Conservation (phyloP, 2,113 vertebrate species). For the Hemichromis elongatus region DNA sequence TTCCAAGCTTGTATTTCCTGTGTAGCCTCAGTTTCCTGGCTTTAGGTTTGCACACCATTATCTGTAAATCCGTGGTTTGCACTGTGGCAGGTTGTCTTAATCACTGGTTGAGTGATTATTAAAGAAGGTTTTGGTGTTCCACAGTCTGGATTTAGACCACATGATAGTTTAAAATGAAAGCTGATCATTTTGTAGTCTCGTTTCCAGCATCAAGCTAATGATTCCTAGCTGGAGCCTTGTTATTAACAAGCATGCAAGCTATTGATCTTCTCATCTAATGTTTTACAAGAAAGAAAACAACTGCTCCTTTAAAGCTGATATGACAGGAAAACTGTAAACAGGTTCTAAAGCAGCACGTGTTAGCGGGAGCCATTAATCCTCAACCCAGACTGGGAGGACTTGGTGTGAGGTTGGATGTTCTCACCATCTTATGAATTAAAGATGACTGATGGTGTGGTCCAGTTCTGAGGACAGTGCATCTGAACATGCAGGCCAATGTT, state of each 20-base stretch:
- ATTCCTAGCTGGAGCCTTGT: not conserved
- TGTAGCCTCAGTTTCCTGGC: too few species aligned
- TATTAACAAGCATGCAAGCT: not conserved
- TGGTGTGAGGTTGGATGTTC: slow-evolving; percentile 45
- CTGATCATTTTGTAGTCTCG: not conserved
- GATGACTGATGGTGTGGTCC: slow-evolving; percentile 43
- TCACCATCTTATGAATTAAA: slow-evolving; percentile 52
- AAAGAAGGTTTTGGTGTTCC: not conserved
- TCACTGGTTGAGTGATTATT: not conserved
- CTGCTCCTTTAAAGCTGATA: not conserved
- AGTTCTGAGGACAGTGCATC: slow-evolving; percentile 4
- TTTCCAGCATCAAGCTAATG: not conserved
- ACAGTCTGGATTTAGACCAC: not conserved
- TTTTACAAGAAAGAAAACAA: not conserved
- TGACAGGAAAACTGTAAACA: not conserved
- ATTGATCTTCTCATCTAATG: not conserved
- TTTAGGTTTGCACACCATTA: not conserved
- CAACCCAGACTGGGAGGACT: not conserved
- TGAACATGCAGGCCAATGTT: not conserved
- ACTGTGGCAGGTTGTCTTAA: not conserved
- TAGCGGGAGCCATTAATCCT: not conserved
- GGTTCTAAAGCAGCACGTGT: not conserved
- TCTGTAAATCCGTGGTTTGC: not conserved
- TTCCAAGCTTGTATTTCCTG: too few species aligned
- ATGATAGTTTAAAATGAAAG: not conserved